phyloP scores from a whole-genome alignment of 1,140 invertebrate genomes.

The Oppia nitens region DNA sequence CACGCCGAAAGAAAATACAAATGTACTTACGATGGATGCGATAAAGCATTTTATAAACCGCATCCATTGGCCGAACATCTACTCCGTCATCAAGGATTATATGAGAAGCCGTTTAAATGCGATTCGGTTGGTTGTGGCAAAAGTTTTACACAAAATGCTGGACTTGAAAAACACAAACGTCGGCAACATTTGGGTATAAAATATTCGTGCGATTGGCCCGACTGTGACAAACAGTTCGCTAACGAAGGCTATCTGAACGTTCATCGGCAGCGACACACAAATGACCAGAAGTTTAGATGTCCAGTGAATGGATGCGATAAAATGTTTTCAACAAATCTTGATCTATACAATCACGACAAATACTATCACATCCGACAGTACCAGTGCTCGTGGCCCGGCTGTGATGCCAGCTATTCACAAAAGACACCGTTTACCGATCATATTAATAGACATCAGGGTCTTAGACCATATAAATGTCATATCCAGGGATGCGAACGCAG shows the following conservation, averaged over 20 bases:
- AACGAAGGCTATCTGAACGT: background rate
- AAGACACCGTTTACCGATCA: background rate
- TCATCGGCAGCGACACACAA: background rate
- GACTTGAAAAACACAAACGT: no score
- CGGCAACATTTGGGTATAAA: conserved; percentile 49
- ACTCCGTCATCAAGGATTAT: no score
- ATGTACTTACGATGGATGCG: no score
- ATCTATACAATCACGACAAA: background rate
- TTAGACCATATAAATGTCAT: background rate
- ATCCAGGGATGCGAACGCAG: no score
- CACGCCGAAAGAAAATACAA: no score
- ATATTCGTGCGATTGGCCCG: conserved; percentile 38
- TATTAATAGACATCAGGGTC: background rate
- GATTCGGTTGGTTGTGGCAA: background rate
- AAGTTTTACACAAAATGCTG: no score
- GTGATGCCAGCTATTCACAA: background rate
- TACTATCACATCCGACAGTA: background rate
- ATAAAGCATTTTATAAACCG: no score
- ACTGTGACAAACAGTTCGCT: conserved; percentile 42
- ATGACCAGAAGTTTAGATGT: background rate
- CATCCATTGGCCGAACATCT: no score
- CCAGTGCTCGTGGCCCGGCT: background rate
- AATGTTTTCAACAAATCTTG: background rate
- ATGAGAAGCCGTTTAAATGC: no score
- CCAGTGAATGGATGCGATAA: background rate